Evolutionary conservation across 2,888 invertebrate species (phyloP).

Genomic region (Amorpha juglandis): DNA sequence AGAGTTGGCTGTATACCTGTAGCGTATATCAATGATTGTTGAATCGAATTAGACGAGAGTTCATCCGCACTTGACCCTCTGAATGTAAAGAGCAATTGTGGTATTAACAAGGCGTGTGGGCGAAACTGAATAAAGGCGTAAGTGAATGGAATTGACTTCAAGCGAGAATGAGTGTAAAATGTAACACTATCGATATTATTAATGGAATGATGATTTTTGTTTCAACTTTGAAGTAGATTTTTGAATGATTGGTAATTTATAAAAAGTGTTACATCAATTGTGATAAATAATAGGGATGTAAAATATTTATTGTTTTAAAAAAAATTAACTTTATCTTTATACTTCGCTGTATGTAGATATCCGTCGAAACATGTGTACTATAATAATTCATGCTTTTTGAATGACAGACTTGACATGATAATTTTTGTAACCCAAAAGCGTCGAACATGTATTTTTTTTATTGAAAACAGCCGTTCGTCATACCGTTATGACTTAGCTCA

Average conservation of each 20-base stretch:
- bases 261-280: too few relatives aligned
- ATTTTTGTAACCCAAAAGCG: constrained; percentile 1
- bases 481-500: constrained; percentile 36
- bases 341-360: too few relatives aligned
- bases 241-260: too few relatives aligned
- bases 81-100: constrained; percentile 50
- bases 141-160: constrained; percentile 17
- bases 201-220: neutral
- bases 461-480: constrained; percentile 23
- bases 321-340: too few relatives aligned
- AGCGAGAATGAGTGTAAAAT: constrained; percentile 18
- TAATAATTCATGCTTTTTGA: neutral
- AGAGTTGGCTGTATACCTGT: neutral
- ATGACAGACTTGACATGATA: neutral
- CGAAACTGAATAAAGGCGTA: constrained; percentile 34
- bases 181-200: neutral
- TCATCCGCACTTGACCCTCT: constrained; percentile 74
- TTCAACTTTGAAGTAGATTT: too few relatives aligned
- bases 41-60: constrained; percentile 62
- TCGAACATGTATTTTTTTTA: neutral
- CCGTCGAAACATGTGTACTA: too few relatives aligned
- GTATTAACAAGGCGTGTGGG: constrained; percentile 41
- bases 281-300: too few relatives aligned
- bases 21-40: constrained; percentile 18
- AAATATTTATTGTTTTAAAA: too few relatives aligned